Conservation (phyloP, 1,140 invertebrate genomes). For the Leptinotarsa lineolata region DNA sequence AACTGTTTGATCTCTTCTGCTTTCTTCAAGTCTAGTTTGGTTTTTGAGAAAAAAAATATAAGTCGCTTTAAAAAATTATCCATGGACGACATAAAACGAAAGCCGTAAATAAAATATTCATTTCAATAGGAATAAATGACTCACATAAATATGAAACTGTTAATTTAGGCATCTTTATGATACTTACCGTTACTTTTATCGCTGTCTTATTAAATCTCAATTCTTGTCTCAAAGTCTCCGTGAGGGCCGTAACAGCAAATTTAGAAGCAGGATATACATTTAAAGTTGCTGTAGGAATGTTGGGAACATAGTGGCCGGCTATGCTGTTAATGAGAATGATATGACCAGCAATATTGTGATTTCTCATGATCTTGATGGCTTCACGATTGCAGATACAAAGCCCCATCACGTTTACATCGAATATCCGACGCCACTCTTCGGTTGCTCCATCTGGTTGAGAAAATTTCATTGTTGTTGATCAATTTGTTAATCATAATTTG, state of each 20-base stretch:
- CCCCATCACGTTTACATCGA: constrained; percentile 20
- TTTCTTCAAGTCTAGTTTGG: no score
- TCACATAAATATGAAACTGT: no score
- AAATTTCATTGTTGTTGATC: no score
- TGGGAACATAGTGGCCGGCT: constrained; percentile 54
- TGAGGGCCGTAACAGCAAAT: constrained; percentile 70
- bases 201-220: constrained; percentile 1
- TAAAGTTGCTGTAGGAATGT: constrained; percentile 39
- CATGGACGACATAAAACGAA: no score
- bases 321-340: constrained; percentile 66
- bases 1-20: no score
- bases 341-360: constrained; percentile 65
- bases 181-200: constrained; percentile 37
- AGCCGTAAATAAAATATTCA: no score
- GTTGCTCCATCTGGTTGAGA: neutral
- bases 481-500: no score
- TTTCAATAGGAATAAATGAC: no score
- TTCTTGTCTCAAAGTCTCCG: constrained; percentile 60
- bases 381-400: constrained; percentile 59
- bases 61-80: no score
- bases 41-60: no score
- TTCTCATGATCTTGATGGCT: constrained; percentile 63
- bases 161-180: neutral
- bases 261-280: constrained; percentile 69
- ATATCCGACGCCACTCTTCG: constrained; percentile 13